These are phyloP conservation scores for Seladonia tumulorum DNA, from an alignment of 2,888 invertebrate species.

Conservation along the genomic window DNA sequence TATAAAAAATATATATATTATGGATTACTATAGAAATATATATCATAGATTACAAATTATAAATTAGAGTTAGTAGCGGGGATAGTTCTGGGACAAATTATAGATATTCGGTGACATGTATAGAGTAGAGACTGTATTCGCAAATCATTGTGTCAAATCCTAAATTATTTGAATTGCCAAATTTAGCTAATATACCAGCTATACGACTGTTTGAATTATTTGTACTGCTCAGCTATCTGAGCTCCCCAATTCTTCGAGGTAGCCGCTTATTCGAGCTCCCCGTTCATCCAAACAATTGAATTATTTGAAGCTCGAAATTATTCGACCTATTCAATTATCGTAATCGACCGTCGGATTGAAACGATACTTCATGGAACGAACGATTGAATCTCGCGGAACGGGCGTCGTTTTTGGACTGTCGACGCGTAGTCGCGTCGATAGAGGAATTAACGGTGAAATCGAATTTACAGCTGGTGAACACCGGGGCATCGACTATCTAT, in stretches of 20 bases:
- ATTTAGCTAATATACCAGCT: neutral
- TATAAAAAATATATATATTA: no score
- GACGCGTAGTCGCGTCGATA: neutral
- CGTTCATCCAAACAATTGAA: neutral
- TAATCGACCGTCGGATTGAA: conserved; percentile 9
- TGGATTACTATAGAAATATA: no score
- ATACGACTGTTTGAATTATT: neutral
- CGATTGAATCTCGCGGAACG: conserved; percentile 3
- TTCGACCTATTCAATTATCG: neutral
- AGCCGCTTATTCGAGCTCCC: neutral
- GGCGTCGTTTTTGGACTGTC: conserved; percentile 1
- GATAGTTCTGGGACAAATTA: no score
- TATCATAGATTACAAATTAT: no score
- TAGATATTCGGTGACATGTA: no score
- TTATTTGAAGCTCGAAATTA: neutral
- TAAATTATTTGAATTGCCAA: no score
- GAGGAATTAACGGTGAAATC: conserved; percentile 15
- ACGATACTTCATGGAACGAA: conserved; percentile 12
- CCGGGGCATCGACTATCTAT: neutral
- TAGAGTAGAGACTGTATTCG: no score
- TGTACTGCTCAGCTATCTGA: neutral
- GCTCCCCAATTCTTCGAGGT: neutral
- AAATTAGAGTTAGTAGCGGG: no score
- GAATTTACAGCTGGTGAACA: conserved; percentile 12
- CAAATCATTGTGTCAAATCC: no score